Evolutionary conservation across 2,113 vertebrate species (phyloP).

Genomic region (Xenopus borealis): DNA sequence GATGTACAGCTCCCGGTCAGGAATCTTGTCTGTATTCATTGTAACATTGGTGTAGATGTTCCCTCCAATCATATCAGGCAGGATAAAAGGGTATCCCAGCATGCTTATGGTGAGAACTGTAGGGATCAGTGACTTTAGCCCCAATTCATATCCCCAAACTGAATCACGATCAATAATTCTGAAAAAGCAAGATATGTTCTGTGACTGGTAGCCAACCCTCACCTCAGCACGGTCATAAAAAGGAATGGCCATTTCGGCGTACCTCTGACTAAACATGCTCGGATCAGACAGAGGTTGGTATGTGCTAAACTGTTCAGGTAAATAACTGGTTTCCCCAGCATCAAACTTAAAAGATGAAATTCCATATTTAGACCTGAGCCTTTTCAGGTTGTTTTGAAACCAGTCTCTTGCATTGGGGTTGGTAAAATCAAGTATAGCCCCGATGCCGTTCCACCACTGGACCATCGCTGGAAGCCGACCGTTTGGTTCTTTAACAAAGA

Average conservation of each 20-base stretch:
- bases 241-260: conserved; percentile 87
- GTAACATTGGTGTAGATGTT: conserved; percentile 76
- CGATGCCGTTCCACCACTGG: conserved; percentile 92
- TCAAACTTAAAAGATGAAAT: conserved; percentile 92
- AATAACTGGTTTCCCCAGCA: conserved; percentile 86
- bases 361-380: conserved; percentile 74
- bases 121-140: conserved; percentile 90
- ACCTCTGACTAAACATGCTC: conserved; percentile 85
- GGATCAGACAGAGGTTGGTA: conserved; percentile 76
- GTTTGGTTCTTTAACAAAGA: conserved; percentile 77
- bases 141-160: conserved; percentile 88
- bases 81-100: conserved; percentile 87
- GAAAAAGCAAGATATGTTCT: conserved; percentile 92
- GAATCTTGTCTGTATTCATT: conserved; percentile 60
- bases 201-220: conserved; percentile 87
- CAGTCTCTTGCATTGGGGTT: conserved; percentile 84
- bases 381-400: conserved; percentile 79
- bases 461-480: conserved; percentile 78
- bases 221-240: conserved; percentile 86
- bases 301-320: conserved; percentile 87
- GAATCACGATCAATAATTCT: conserved; percentile 89
- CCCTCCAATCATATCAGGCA: conserved; percentile 85
- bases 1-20: conserved; percentile 89
- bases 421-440: conserved; percentile 88
- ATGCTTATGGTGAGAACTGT: conserved; percentile 91